A percentile compares a stretch with the other conserved stretches of the same genome.
Evolutionary conservation across 2,888 invertebrate genomes (phyloP).

Genomic region (Noctua janthina): DNA sequence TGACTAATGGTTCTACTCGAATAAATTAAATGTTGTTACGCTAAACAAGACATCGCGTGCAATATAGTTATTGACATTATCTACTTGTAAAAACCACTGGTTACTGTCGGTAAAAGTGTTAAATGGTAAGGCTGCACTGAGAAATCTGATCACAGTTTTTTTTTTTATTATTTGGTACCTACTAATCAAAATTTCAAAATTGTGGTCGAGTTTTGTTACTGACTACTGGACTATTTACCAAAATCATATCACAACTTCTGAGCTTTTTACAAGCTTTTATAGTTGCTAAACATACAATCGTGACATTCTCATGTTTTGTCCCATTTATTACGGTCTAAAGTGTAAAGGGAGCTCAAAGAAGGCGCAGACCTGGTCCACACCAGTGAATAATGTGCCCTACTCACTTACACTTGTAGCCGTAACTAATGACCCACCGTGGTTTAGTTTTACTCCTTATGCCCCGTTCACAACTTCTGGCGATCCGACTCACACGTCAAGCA

Average conservation of each 20-base stretch:
- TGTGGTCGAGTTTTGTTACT: not conserved
- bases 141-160: too few species aligned
- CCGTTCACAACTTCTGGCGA: not conserved
- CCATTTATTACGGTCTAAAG: conserved; percentile 30
- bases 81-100: too few species aligned
- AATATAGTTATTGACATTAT: too few species aligned
- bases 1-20: too few species aligned
- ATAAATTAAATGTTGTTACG: too few species aligned
- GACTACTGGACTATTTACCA: not conserved
- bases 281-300: not conserved
- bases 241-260: not conserved
- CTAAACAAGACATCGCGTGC: too few species aligned
- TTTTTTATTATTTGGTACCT: too few species aligned
- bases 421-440: conserved; percentile 48
- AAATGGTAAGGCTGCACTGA: too few species aligned
- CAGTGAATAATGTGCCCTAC: conserved; percentile 45
- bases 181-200: too few species aligned
- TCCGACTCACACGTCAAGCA: not conserved
- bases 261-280: not conserved
- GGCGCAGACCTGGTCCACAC: not conserved
- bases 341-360: conserved; percentile 17
- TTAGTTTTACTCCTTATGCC: conserved; percentile 39
- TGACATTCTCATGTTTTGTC: conserved; percentile 12
- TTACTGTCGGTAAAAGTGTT: too few species aligned
- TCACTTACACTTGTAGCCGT: conserved; percentile 54